These are phyloP conservation scores for Bombylius major DNA, from an alignment of 2,888 invertebrate genomes.

Conservation along the genomic window DNA sequence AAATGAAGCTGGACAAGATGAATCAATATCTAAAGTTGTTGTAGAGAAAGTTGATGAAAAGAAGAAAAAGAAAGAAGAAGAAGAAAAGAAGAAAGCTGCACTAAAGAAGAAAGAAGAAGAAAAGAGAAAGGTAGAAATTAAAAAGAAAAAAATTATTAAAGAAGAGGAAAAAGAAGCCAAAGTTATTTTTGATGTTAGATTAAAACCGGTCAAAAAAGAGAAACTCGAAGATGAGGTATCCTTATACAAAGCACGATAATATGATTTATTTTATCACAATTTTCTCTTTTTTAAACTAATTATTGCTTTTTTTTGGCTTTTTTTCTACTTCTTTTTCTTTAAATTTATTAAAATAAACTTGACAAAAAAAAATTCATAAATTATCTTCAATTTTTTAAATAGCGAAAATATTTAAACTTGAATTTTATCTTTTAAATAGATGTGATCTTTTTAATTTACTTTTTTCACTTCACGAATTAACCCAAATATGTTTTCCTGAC, in stretches of 20 bases:
- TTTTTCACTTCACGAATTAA: too few relatives aligned
- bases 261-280: too few relatives aligned
- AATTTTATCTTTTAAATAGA: too few relatives aligned
- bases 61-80: slow-evolving; percentile 43
- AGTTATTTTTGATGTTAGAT: slow-evolving; percentile 40
- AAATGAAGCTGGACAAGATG: slow-evolving; percentile 85
- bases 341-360: background rate
- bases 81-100: slow-evolving; percentile 39
- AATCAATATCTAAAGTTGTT: slow-evolving; percentile 72
- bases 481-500: too few relatives aligned
- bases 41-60: slow-evolving; percentile 48
- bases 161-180: slow-evolving; percentile 35
- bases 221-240: slow-evolving; percentile 22
- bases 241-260: slow-evolving; percentile 11
- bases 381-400: too few relatives aligned
- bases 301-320: slow-evolving; percentile 18
- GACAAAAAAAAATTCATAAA: too few relatives aligned
- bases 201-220: slow-evolving; percentile 21
- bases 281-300: too few relatives aligned
- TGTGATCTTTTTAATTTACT: too few relatives aligned
- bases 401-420: too few relatives aligned
- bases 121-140: slow-evolving; percentile 23
- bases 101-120: slow-evolving; percentile 31
- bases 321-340: slow-evolving; percentile 19
- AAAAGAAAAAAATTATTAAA: slow-evolving; percentile 32